phyloP scores from a whole-genome alignment of 1,140 invertebrate species.

The Chironomus striatipennis region DNA sequence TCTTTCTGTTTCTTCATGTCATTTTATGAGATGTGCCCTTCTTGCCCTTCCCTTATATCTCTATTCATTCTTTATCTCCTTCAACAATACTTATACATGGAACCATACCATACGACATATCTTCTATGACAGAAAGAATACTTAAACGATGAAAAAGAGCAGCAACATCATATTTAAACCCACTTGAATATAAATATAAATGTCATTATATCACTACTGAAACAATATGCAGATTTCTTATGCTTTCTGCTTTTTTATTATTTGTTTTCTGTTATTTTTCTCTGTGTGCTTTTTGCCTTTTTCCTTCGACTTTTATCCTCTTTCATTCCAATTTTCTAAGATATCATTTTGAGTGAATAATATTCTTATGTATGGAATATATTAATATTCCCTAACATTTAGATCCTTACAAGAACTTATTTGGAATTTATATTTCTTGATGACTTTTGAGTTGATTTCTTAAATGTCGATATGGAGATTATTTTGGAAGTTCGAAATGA shows the following conservation, averaged over 20 bases:
- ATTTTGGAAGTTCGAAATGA: no score
- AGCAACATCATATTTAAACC: slow-evolving; percentile 13
- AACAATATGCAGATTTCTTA: slow-evolving; percentile 17
- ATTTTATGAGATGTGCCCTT: neutral
- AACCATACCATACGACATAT: neutral
- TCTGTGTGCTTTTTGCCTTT: neutral
- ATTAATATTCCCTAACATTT: no score
- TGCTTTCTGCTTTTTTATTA: neutral
- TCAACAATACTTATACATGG: neutral
- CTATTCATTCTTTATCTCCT: no score
- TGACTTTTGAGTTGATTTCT: no score
- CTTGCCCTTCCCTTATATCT: neutral
- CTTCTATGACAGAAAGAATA: no score
- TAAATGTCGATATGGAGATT: no score
- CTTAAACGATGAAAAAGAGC: no score
- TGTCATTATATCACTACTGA: neutral
- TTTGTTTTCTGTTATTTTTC: neutral
- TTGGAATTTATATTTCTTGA: no score
- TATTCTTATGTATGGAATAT: no score
- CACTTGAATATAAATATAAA: neutral
- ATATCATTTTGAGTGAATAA: no score
- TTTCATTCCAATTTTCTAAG: neutral
- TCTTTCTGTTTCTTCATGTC: neutral
- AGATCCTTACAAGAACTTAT: no score
- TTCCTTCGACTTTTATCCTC: neutral